A percentile compares a stretch with the other conserved stretches of the same genome.
Conservation (phyloP, 2,888 invertebrate genomes). For the Hydrotaea cyrtoneurina region DNA sequence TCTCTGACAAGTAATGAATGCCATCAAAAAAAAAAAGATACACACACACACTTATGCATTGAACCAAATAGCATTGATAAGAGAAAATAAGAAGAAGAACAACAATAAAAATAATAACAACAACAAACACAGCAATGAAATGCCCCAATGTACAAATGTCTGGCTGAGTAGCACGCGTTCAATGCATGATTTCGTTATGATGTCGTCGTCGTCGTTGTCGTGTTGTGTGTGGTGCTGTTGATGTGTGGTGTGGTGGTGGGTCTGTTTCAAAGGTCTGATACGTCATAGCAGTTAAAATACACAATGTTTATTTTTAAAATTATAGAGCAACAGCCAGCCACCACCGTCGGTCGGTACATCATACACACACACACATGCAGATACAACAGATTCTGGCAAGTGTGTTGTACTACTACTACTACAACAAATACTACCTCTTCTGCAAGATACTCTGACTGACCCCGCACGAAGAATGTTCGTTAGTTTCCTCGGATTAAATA, state of each 20-base stretch:
- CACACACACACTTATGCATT: background rate
- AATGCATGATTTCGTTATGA: constrained; percentile 71
- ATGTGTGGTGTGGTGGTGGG: constrained; percentile 23
- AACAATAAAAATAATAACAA: background rate
- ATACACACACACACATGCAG: no score
- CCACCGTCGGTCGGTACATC: no score
- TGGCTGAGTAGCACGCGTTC: constrained; percentile 71
- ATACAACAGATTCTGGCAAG: background rate
- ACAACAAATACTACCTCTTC: background rate
- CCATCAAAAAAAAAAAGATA: background rate
- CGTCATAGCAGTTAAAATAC: constrained; percentile 56
- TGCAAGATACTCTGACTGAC: background rate
- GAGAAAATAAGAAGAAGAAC: background rate
- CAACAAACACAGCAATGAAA: constrained; percentile 4
- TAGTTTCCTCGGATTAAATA: background rate
- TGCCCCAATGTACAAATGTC: constrained; percentile 68
- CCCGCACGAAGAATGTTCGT: constrained; percentile 7
- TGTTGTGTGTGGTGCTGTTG: no score
- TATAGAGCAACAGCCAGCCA: constrained; percentile 48
- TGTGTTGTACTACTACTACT: background rate
- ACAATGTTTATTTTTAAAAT: constrained; percentile 59
- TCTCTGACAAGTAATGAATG: background rate
- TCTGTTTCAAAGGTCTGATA: constrained; percentile 56
- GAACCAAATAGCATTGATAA: constrained; percentile 10
- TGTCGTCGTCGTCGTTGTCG: background rate